Evolutionary conservation across 2,797 vertebrate genomes (phyloP).

Genomic region (Staurois parvus): DNA sequence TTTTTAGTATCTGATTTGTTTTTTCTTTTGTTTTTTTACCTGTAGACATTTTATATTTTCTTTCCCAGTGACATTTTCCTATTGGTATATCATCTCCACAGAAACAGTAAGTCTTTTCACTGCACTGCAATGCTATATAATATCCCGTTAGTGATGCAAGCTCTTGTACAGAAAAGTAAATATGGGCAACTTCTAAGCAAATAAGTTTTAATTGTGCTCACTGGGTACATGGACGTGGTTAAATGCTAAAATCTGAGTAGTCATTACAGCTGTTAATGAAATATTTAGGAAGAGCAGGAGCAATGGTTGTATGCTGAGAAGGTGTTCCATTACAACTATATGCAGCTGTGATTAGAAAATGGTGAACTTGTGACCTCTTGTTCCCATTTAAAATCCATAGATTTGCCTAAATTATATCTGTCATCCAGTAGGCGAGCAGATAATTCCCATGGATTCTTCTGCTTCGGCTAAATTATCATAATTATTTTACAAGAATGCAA

Average conservation of each 20-base stretch:
- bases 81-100: neutral
- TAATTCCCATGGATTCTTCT: neutral
- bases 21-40: neutral
- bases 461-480: neutral
- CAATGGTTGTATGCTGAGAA: neutral
- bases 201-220: slow-evolving; percentile 23
- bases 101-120: neutral
- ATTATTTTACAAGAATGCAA: neutral
- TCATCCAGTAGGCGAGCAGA: neutral
- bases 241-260: neutral
- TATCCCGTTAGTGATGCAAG: neutral
- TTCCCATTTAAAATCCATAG: slow-evolving; percentile 62
- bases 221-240: neutral
- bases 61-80: neutral
- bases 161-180: neutral
- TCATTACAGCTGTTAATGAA: neutral
- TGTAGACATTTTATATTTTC: neutral
- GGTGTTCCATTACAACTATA: neutral
- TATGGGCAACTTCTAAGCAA: neutral
- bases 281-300: slow-evolving; percentile 1
- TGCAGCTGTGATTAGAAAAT: slow-evolving; percentile 21
- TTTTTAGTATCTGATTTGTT: neutral
- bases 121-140: neutral
- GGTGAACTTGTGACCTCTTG: slow-evolving; percentile 38
- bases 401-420: slow-evolving; percentile 10